These are phyloP conservation scores for Psittacula derbiana DNA, from an alignment of 2,797 vertebrate genomes.

Conservation along the genomic window DNA sequence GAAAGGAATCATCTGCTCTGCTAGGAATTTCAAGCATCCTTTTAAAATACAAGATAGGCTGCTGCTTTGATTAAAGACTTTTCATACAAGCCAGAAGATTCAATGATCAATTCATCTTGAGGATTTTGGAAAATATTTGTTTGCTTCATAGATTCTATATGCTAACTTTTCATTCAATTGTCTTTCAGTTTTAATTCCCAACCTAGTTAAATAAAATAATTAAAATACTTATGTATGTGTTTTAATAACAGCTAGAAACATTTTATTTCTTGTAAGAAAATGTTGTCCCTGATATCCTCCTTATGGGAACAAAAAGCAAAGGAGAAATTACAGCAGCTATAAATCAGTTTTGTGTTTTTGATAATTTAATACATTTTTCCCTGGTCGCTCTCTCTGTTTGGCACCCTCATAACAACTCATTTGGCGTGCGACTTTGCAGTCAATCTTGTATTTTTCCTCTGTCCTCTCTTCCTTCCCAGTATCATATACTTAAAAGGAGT, in stretches of 20 bases:
- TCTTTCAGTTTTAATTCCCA: neutral
- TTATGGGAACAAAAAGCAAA: conserved; percentile 38
- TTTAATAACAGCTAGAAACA: conserved; percentile 12
- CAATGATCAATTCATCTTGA: neutral
- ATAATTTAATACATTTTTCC: conserved; percentile 72
- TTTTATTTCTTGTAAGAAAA: neutral
- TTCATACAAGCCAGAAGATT: neutral
- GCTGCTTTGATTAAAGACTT: conserved; percentile 9
- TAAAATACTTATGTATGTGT: neutral
- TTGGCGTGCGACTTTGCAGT: conserved; percentile 60
- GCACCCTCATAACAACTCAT: conserved; percentile 40
- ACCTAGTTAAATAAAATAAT: conserved; percentile 1
- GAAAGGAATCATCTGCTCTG: neutral
- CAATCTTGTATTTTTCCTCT: conserved; percentile 35
- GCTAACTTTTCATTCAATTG: conserved; percentile 1
- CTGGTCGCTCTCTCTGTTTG: neutral
- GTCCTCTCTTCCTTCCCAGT: conserved; percentile 7
- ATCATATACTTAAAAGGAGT: conserved; percentile 59
- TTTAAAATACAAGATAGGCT: neutral
- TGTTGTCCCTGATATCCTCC: conserved; percentile 25
- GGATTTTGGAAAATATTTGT: neutral
- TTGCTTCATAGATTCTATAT: neutral
- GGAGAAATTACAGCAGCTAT: conserved; percentile 26
- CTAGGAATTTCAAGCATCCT: neutral
- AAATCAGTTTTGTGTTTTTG: conserved; percentile 67